Evolutionary conservation across 2,888 invertebrate species (phyloP), one percentile per base, ranked within the genome.

Genomic region (Pammene aurita): DNA sequence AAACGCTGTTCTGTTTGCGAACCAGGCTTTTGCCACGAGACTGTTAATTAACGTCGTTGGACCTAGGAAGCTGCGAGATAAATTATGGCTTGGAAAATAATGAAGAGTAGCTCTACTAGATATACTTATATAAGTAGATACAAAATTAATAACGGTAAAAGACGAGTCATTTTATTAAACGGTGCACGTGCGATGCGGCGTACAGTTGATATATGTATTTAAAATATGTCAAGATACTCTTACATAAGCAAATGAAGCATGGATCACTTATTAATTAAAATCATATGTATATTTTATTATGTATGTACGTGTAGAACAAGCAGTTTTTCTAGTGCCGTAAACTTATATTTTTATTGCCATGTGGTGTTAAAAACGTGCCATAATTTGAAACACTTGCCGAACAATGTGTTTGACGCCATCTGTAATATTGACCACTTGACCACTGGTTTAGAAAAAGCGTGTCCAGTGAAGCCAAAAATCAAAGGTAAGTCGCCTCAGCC

Each of bases 381-480:
- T 9, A 50, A 50, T 7, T 50, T 18, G n/a, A 13, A 34, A 54
- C 1, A 13, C 13, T 34, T 34, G 34, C n/a, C 54, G 13, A 54
- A 34, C 54, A 54, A 54, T 34, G 54, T 9, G 13, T 54, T 34
- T 34, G 34, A n/a, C 54, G 34, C 5, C 18, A 18, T 42, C 42
- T 48, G 18, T 6, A 50, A 18, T 13, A 11, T 26, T n/a, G 34
- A 7, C 13, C 16, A 56, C 41, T n/a, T 50, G 48, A 18, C 38
- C 61, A 61, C 5, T 48, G 61, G 35, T 35, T 38, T 26, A 58
- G 26, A 58, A 58, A 48, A 61, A 38, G 7, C 61, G 13, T 50
- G 38, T 7, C 13, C 48, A 61, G 48, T 48, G 48, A 61, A 61
- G 61, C 61, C 38, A 48, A 48, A 60, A 61, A 38, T 61, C 61